Percentiles rank a stretch among this genome's conserved stretches.
phyloP scores from a whole-genome alignment of 64 coral and sea anemone genomes.

The Stichodactyla mertensii region DNA sequence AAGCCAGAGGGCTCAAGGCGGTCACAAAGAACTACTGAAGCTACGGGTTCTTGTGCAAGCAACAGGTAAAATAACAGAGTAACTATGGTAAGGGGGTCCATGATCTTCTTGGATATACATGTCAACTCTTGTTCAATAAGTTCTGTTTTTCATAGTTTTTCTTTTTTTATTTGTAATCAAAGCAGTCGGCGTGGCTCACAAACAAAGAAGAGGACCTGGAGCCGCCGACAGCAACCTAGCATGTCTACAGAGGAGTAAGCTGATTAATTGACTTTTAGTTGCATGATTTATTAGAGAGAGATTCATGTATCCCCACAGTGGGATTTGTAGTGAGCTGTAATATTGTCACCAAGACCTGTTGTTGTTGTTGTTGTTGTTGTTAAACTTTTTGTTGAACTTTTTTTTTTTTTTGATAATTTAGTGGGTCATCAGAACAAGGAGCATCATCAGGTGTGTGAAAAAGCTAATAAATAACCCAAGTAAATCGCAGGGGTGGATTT shows the following conservation, averaged over 20 bases:
- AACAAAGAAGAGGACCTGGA: conserved; percentile 88
- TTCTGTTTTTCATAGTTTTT: background rate
- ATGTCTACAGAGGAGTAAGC: conserved; percentile 98
- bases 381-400: background rate
- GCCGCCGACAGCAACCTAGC: conserved; percentile 80
- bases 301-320: too few species aligned
- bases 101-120: background rate
- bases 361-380: too few species aligned
- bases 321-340: too few species aligned
- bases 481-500: too few species aligned
- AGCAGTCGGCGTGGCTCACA: conserved; percentile 90
- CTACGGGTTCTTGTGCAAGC: conserved; percentile 99
- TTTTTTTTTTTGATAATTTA: conserved; percentile 6
- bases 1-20: conserved; percentile 97
- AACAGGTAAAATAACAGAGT: conserved; percentile 44
- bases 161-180: background rate
- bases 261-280: background rate
- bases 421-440: conserved; percentile 47
- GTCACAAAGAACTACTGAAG: conserved; percentile 92
- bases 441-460: conserved; percentile 29
- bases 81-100: background rate
- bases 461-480: background rate
- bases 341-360: too few species aligned
- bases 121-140: too few species aligned
- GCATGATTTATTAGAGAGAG: background rate